Evolutionary conservation across 2,888 invertebrate genomes (phyloP).

Genomic region (Sminthurides aquaticus): DNA sequence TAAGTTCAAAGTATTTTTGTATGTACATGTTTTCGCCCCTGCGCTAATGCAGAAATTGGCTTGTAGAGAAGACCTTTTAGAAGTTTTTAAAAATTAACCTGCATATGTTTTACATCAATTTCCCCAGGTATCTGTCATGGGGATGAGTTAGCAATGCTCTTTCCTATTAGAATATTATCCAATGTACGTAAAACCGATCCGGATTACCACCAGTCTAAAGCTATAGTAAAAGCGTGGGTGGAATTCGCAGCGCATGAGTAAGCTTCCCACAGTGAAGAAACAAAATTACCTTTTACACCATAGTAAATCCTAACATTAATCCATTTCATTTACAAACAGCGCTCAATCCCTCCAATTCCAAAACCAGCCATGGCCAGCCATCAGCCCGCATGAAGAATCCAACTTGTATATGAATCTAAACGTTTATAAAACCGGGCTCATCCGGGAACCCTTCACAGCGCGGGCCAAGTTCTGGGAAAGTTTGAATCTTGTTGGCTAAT

Average conservation of each 20-base stretch:
- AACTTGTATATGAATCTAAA: slow-evolving; percentile 10
- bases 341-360: slow-evolving; percentile 1
- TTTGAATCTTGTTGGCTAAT: slow-evolving; percentile 1
- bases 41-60: too few relatives aligned
- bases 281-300: not conserved
- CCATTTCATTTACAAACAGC: too few relatives aligned
- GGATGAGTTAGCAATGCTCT: slow-evolving; percentile 15
- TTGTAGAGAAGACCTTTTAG: too few relatives aligned
- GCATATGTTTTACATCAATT: too few relatives aligned
- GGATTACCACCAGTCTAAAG: slow-evolving; percentile 14
- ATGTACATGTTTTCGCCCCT: too few relatives aligned
- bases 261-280: not conserved
- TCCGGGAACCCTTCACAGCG: slow-evolving; percentile 4
- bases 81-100: too few relatives aligned
- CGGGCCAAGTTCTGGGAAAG: slow-evolving; percentile 12
- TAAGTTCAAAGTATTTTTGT: slow-evolving; percentile 1
- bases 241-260: slow-evolving; percentile 14
- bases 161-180: not conserved
- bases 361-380: slow-evolving; percentile 5
- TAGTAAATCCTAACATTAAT: too few relatives aligned
- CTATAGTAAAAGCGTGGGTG: slow-evolving; percentile 12
- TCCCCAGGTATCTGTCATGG: slow-evolving; percentile 10
- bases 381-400: not conserved
- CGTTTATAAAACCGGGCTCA: not conserved
- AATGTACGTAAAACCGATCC: slow-evolving; percentile 6